These are phyloP conservation scores for Chelonus insularis DNA, from an alignment of 1,140 invertebrate genomes.

Conservation along the genomic window DNA sequence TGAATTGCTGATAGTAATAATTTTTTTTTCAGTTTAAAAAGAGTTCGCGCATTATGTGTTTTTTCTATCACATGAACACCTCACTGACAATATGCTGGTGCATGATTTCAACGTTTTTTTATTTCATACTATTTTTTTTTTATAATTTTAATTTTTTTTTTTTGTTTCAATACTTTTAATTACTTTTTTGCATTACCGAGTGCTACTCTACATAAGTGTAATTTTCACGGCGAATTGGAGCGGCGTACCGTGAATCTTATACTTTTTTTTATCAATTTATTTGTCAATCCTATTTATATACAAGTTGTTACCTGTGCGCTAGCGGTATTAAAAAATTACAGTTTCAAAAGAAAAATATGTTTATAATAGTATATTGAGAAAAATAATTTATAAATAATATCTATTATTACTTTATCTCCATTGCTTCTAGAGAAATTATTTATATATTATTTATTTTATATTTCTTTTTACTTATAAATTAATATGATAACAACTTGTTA, in stretches of 20 bases:
- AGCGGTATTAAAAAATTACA: constrained; percentile 6
- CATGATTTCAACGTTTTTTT: constrained; percentile 6
- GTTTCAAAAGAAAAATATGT: background rate
- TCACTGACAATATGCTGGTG: constrained; percentile 19
- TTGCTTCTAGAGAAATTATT: too few species aligned
- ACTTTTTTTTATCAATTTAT: constrained; percentile 24
- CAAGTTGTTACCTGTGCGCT: constrained; percentile 21
- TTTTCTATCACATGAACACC: constrained; percentile 29
- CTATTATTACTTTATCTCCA: too few species aligned
- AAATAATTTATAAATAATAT: background rate
- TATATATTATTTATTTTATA: background rate
- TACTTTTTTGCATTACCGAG: background rate
- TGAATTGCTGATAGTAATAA: constrained; percentile 4
- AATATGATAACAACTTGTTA: background rate
- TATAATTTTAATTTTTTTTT: constrained; percentile 10
- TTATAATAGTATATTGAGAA: background rate
- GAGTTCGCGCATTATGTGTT: constrained; percentile 15
- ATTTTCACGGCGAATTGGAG: constrained; percentile 7
- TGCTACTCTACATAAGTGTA: background rate
- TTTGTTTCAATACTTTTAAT: constrained; percentile 2
- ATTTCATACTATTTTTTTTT: constrained; percentile 10
- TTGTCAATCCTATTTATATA: constrained; percentile 32
- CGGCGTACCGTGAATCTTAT: constrained; percentile 14
- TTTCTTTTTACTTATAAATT: background rate
- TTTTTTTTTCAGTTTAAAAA: constrained; percentile 17